Evolutionary conservation across 2,113 vertebrate species (phyloP), one percentile per base, ranked within the genome.

Genomic region (Cebidichthys violaceus): DNA sequence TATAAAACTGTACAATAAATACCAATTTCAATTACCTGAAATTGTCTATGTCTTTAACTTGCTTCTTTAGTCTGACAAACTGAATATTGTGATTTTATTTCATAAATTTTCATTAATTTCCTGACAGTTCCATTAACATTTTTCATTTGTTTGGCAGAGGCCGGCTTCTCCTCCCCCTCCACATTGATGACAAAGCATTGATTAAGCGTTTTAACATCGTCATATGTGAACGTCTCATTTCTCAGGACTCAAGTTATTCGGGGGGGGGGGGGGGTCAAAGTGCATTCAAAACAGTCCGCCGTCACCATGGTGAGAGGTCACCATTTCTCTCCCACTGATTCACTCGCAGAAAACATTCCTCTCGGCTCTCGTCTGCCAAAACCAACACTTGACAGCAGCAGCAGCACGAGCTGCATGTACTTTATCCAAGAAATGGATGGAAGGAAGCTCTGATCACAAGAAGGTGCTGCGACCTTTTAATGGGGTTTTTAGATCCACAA

Each of bases 191-290:
- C 77, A 84, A 80, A 24, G 27, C 11, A 8, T 55, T 75, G 71
- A 86, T 76, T 14, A 86, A 72, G 64, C 22, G 5, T 72, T 6
- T 74, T 65, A 70, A 71, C 75, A 80, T 80, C 35, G 52, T 11
- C 54, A 87, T 79, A 87, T 86, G 87, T 79, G 82, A 90, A 92
- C 20, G 39, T 82, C 67, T 86, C 33, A 83, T 67, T 92, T 91
- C 89, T 89, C 81, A 81, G 68, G 71, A 47, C 70, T 64, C 2
- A 31, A 88, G 75, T 82, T 65, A 77, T 81, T 86, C 65, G 39
- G 59, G 79, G n/a, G n/a, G n/a, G n/a, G n/a, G n/a, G n/a, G n/a
- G n/a, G 33, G 86, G 87, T 89, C 90, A 90, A 81, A 88, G 87
- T 86, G 81, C 64, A 24, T 29, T 80, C 65, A 37, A 50, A 41